phyloP scores from a whole-genome alignment of 2,797 vertebrate species.

The Sebastes elongatus region DNA sequence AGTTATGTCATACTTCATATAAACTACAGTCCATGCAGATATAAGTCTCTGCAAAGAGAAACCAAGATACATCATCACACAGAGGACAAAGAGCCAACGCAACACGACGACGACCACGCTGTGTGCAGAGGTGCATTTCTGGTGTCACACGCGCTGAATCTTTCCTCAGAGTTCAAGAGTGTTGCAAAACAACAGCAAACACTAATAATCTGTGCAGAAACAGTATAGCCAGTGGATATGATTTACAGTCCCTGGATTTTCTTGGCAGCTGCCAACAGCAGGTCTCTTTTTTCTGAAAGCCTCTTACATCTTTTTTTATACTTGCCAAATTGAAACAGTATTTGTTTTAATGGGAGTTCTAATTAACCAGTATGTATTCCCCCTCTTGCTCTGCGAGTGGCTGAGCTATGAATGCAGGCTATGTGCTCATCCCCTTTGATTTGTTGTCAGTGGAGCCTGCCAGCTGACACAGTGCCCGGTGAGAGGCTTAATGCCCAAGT shows the following conservation, averaged over 20 bases:
- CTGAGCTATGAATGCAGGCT: conserved; percentile 81
- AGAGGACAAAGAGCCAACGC: background rate
- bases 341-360: conserved; percentile 87
- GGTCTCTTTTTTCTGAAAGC: conserved; percentile 82
- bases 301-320: conserved; percentile 84
- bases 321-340: conserved; percentile 86
- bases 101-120: background rate
- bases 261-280: conserved; percentile 82
- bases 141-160: conserved; percentile 48
- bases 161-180: conserved; percentile 74
- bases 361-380: conserved; percentile 84
- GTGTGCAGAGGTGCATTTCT: conserved; percentile 26
- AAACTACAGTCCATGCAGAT: background rate
- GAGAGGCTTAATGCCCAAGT: conserved; percentile 85
- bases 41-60: background rate
- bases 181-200: conserved; percentile 74
- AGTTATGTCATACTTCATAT: background rate
- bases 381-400: conserved; percentile 77
- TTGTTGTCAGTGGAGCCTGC: conserved; percentile 81
- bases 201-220: conserved; percentile 80
- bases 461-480: conserved; percentile 86
- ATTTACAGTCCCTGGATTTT: conserved; percentile 82
- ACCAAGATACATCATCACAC: background rate
- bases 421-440: conserved; percentile 85
- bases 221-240: conserved; percentile 82